A percentile compares a stretch with the other conserved stretches of the same genome.
Conservation (phyloP, 2,113 vertebrate species). For the Marmota flaviventris region DNA sequence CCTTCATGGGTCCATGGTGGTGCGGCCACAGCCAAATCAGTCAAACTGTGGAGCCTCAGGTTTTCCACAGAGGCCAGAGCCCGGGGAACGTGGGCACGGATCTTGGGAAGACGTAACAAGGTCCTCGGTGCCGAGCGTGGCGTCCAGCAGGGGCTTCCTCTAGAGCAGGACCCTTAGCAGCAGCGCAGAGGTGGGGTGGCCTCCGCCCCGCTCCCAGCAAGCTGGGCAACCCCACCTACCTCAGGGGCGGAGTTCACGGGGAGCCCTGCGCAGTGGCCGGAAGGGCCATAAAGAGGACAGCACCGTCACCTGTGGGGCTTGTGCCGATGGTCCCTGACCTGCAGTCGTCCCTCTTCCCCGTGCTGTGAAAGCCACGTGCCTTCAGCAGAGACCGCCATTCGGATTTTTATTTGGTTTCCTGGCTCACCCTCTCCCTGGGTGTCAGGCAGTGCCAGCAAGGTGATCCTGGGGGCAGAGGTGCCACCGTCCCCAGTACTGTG, state of each 20-base stretch:
- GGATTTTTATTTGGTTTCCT: background rate
- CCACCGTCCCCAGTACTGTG: too few relatives aligned
- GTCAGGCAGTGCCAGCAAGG: too few relatives aligned
- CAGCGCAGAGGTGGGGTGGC: fast-evolving
- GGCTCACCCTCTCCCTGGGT: too few relatives aligned
- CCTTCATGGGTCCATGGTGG: background rate
- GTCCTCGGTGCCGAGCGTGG: background rate
- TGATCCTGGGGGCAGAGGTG: too few relatives aligned
- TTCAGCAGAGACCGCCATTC: background rate
- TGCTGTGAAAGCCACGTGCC: too few relatives aligned
- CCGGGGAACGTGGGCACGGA: background rate
- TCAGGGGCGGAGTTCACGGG: background rate
- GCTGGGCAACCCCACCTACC: too few relatives aligned
- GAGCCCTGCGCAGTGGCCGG: background rate
- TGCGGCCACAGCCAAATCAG: background rate
- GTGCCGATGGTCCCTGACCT: background rate
- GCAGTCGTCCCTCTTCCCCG: too few relatives aligned
- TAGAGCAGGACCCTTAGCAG: background rate
- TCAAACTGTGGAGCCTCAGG: background rate
- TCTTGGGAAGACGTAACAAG: fast-evolving
- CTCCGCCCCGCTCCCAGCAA: background rate
- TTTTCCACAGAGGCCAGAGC: background rate
- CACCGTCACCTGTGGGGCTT: background rate
- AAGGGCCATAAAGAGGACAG: fast-evolving
- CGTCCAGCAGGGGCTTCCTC: background rate